These are phyloP conservation scores for Poecilia gillii DNA, from an alignment of 2,797 vertebrate genomes.

Conservation along the genomic window DNA sequence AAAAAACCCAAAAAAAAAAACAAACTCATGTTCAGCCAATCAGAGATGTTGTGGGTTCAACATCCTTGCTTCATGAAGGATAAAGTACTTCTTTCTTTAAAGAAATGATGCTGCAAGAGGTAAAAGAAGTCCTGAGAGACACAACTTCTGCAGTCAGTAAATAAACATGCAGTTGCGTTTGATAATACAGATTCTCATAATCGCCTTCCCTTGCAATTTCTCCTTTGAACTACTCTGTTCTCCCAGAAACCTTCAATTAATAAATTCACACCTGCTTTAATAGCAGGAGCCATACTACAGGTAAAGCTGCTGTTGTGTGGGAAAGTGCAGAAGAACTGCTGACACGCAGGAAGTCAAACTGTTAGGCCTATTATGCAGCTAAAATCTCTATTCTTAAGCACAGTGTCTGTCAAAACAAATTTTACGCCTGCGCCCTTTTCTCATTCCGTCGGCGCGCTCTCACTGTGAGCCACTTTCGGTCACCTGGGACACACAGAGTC, in stretches of 20 bases:
- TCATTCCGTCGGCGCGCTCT: constrained; percentile 30
- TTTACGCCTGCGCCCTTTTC: neutral
- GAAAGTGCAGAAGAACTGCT: constrained; percentile 56
- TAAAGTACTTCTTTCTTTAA: neutral
- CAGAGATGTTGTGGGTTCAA: neutral
- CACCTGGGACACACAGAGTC: constrained; percentile 40
- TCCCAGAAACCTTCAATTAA: constrained; percentile 10
- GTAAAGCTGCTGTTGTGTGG: constrained; percentile 22
- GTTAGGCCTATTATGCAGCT: constrained; percentile 41
- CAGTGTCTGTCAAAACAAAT: neutral
- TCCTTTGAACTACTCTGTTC: neutral
- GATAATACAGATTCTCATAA: neutral
- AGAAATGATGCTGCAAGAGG: neutral
- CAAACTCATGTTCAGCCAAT: neutral
- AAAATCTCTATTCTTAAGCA: constrained; percentile 14
- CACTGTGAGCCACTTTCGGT: constrained; percentile 35
- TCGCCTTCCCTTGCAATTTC: neutral
- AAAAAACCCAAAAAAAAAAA: constrained; percentile 42
- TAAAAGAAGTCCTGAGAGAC: constrained; percentile 11
- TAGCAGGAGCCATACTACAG: constrained; percentile 40
- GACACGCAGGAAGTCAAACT: constrained; percentile 55
- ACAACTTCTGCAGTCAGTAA: constrained; percentile 16
- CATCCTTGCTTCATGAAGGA: constrained; percentile 21
- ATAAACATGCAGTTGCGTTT: constrained; percentile 2
- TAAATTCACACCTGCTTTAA: constrained; percentile 28